Evolutionary conservation across 1,140 invertebrate genomes (phyloP).

Genomic region (Megalonaias nervosa): DNA sequence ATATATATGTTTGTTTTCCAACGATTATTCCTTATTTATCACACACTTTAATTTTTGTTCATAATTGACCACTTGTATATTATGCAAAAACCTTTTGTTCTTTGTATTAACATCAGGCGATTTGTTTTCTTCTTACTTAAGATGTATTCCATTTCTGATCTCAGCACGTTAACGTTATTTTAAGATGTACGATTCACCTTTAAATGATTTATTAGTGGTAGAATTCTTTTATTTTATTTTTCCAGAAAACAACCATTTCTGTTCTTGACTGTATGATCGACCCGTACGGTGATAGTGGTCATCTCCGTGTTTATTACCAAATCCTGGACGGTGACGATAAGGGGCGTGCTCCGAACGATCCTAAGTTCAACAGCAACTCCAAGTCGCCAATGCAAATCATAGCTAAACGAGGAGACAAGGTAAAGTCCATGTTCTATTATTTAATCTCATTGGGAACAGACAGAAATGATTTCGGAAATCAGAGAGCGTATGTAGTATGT

Average conservation of each 20-base stretch:
- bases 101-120: no score
- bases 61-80: no score
- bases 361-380: conserved; percentile 42
- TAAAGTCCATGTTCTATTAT: conserved; percentile 9
- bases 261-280: conserved; percentile 65
- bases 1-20: no score
- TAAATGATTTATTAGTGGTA: not conserved
- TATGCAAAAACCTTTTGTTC: no score
- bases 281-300: conserved; percentile 40
- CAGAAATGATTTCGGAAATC: no score
- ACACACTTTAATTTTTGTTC: no score
- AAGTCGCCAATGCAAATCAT: conserved; percentile 61
- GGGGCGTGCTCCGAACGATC: conserved; percentile 47
- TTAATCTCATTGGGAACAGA: not conserved
- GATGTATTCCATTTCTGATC: no score
- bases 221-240: conserved; percentile 9
- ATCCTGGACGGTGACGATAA: conserved; percentile 56
- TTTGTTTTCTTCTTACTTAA: no score
- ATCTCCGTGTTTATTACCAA: conserved; percentile 54
- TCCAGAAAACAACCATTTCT: conserved; percentile 52
- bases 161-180: not conserved
- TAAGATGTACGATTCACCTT: not conserved
- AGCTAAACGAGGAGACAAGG: conserved; percentile 56
- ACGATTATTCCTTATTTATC: no score
- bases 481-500: no score